Conservation (phyloP, 1,140 invertebrate species). For the Chionoecetes opilio region DNA sequence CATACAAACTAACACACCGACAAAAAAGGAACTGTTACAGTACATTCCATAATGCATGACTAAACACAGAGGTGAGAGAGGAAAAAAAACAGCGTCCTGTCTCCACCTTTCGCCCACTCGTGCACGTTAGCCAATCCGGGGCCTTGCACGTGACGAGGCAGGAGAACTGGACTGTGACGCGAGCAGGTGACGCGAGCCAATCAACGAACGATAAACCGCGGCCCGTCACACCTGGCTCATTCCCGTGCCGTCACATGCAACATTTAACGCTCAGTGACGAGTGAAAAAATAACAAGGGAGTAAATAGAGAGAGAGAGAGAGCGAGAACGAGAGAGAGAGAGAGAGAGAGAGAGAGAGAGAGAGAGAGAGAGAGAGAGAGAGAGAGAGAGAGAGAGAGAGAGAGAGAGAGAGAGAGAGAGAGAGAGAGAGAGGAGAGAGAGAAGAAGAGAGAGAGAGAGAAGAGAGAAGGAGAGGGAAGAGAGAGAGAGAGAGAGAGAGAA, state of each 20-base stretch:
- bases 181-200: background rate
- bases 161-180: constrained; percentile 9
- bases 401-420: background rate
- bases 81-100: background rate
- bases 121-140: background rate
- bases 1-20: background rate
- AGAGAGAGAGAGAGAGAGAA: background rate
- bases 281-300: background rate
- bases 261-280: background rate
- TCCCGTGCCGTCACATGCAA: background rate
- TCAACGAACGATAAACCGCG: constrained; percentile 6
- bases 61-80: background rate
- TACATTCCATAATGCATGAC: background rate
- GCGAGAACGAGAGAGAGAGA: constrained; percentile 53
- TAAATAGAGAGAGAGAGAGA: background rate
- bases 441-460: background rate
- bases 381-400: constrained; percentile 49
- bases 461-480: too few species aligned
- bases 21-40: background rate
- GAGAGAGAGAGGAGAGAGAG: too few species aligned
- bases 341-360: constrained; percentile 68
- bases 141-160: background rate
- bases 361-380: constrained; percentile 55
- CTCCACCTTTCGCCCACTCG: background rate
- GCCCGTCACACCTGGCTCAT: background rate